Evolutionary conservation across 2,113 vertebrate species (phyloP).

Genomic region (Salvator merianae): DNA sequence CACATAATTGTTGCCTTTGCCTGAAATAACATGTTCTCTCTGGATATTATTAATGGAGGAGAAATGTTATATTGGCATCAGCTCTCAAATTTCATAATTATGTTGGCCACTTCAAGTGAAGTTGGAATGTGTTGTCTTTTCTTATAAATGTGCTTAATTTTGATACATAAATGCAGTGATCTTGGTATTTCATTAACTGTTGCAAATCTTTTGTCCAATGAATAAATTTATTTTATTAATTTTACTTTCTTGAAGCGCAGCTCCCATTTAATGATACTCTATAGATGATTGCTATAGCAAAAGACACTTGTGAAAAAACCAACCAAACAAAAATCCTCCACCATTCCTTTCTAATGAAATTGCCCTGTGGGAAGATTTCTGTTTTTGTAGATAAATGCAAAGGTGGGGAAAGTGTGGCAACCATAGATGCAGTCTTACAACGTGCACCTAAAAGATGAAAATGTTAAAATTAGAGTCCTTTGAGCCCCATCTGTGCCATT

Average conservation of each 20-base stretch:
- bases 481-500: not conserved
- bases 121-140: fast-evolving
- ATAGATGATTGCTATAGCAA: not conserved
- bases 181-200: not conserved
- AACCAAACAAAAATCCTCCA: too few relatives aligned
- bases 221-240: slow-evolving; percentile 31
- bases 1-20: not conserved
- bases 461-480: not conserved
- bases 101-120: fast-evolving
- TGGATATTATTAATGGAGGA: not conserved
- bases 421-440: not conserved
- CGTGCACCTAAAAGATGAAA: not conserved
- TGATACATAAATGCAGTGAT: not conserved
- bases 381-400: not conserved
- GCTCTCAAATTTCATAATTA: not conserved
- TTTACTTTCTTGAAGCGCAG: not conserved
- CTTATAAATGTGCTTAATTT: not conserved
- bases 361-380: not conserved
- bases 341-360: too few relatives aligned
- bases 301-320: too few relatives aligned
- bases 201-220: slow-evolving; percentile 40
- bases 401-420: not conserved
- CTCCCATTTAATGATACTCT: not conserved
- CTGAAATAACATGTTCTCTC: not conserved
- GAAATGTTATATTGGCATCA: not conserved